Base-by-base conservation (phyloP, 53 echinoderm and acorn worm species). In the Echinometra lucunter region DNA sequence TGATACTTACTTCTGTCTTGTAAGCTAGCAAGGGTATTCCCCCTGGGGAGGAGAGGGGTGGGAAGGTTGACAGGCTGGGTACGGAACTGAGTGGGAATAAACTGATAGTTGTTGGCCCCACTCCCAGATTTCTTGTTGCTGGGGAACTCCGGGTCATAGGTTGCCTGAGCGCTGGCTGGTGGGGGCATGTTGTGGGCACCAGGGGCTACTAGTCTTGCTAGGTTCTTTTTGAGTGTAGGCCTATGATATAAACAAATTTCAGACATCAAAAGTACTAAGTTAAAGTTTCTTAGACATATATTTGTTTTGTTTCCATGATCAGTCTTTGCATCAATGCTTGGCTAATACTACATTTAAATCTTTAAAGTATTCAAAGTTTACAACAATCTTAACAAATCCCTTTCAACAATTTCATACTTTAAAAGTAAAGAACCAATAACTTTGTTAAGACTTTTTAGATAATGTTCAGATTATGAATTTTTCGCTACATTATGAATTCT, bases 21-120 rank as follows among this genome's bases (percentile, higher is more conserved):
- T 35, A 97, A 69, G 58, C 91, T 95, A 34, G 95, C 91, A 34
- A 92, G 96, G 3, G 95, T 85, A 66, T 95, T 94, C 15, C 94
- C 95, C 21, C 94, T 58, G 17, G 91, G 95, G 19, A 74, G 87
- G 2, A 95, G 94, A 57, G 96, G 95, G 30, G 97, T 96, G n/a
- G 98, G 98, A 27, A 98, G 96, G 92, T 97, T 95, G 60, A 97
- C 96, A 1, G 98, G 97, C 94, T 98, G 98, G 15, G 98, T 98
- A 37, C 98, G 69, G 91, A 96, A 97, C 95, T 98, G 98, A 45
- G 97, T 98, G 35, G 98, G 98, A 27, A 97, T 97, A 91, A 97
- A 98, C 95, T 96, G 96, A 92, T 97, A 97, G 85, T 95, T 96
- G 93, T 96, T 98, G 88, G 95, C 70, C 74, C 82, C 45, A 40